Conservation (phyloP, 92 coral and sea anemone species). For the Parazoanthus swiftii region DNA sequence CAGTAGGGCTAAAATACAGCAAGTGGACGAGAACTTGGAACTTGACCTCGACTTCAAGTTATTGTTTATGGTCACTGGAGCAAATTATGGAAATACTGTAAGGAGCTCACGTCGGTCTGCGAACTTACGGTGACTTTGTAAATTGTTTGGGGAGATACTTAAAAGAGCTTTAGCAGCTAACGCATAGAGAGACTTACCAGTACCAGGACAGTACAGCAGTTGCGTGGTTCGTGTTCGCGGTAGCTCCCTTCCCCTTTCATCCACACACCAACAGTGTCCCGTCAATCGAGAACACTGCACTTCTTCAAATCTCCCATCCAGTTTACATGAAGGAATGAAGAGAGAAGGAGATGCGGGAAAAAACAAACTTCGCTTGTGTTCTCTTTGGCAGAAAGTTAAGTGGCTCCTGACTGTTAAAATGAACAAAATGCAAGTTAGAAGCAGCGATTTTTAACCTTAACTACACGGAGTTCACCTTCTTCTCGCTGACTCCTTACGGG, state of each 20-base stretch:
- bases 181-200: neutral
- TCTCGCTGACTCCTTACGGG: neutral
- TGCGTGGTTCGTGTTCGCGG: conserved; percentile 69
- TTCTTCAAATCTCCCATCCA: conserved; percentile 78
- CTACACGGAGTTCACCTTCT: neutral
- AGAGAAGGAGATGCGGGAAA: conserved; percentile 13
- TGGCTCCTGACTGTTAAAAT: conserved; percentile 32
- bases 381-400: conserved; percentile 48
- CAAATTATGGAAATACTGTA: too few species aligned
- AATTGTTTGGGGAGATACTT: too few species aligned
- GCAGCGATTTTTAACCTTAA: neutral
- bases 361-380: conserved; percentile 19
- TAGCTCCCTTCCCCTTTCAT: conserved; percentile 66
- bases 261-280: conserved; percentile 89
- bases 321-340: conserved; percentile 70
- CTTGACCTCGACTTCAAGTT: too few species aligned
- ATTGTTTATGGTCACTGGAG: too few species aligned
- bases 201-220: conserved; percentile 58
- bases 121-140: too few species aligned
- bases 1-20: too few species aligned
- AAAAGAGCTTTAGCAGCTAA: neutral
- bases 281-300: conserved; percentile 75
- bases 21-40: too few species aligned
- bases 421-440: neutral
- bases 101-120: too few species aligned